Base-by-base conservation (phyloP, 2,888 invertebrate species). In the Uloborus plumipes region DNA sequence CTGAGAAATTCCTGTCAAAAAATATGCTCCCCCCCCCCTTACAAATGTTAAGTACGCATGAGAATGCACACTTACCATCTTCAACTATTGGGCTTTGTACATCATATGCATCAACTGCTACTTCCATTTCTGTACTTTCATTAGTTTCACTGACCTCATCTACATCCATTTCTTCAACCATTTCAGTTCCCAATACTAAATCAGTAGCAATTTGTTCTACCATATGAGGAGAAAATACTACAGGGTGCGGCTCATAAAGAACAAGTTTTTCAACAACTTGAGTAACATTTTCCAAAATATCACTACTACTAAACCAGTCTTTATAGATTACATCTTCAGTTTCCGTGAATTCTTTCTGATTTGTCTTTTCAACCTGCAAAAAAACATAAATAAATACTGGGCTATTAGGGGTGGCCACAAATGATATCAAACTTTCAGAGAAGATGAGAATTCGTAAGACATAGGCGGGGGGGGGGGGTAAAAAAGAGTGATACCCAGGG, bases 271-370 rank as follows among this genome's bases (percentile, higher is more conserved):
- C 53, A 2, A 86, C 69, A 47, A 59, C 18, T 39, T 75, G 71
- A 14, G 69, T 58, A n/a, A 86, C 55, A 70, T 86, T 86, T 20
- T 82, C 58, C 16, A 86, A 64, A 58, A 85, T 88, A 81, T 87
- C 87, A 65, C 87, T 87, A 14, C 88, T 87, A 11, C 88, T 86
- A 86, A 89, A 90, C 90, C 90, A 90, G 31, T 88, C 88, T 49
- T 86, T 84, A 73, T 88, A 89, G 49, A 88, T 86, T 64, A 88
- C 85, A 85, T 90, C 89, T 58, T 87, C 86, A 0, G 88, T 89
- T 58, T 86, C 86, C 15, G 85, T 84, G 11, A 47, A 31, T 3
- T 58, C 74, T n/a, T 26, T 22, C 16, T 4, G 26, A 26, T 26
- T 26, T 26, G 4, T 4, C 2, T n/a, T 47, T 20, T 26, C 26